phyloP scores from a whole-genome alignment of 2,888 invertebrate genomes.

The Bombylius major region DNA sequence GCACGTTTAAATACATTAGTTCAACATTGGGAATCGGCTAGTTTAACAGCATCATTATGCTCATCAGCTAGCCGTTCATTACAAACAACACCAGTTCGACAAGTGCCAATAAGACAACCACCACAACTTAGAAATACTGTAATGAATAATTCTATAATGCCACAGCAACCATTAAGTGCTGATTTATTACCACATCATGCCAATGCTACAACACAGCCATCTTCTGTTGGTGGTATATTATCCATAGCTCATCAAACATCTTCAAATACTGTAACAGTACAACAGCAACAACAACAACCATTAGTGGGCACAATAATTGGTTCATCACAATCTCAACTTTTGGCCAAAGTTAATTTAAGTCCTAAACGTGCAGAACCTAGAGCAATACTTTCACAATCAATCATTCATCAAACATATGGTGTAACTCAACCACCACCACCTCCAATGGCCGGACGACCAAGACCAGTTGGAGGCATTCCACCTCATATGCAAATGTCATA shows the following conservation, averaged over 20 bases:
- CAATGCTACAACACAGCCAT: slow-evolving; percentile 19
- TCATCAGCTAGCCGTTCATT: slow-evolving; percentile 42
- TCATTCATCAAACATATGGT: slow-evolving; percentile 34
- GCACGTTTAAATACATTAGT: slow-evolving; percentile 54
- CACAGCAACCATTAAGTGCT: slow-evolving; percentile 21
- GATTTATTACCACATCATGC: slow-evolving; percentile 33
- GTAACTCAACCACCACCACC: slow-evolving; percentile 21
- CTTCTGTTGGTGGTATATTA: slow-evolving; percentile 7
- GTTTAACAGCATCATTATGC: slow-evolving; percentile 41
- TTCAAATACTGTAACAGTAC: slow-evolving; percentile 10
- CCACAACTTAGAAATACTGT: slow-evolving; percentile 23
- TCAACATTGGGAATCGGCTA: slow-evolving; percentile 65
- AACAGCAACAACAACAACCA: slow-evolving; percentile 9
- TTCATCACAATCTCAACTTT: slow-evolving; percentile 11
- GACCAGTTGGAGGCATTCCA: slow-evolving; percentile 18
- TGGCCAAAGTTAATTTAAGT: slow-evolving; percentile 12
- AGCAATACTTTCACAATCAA: slow-evolving; percentile 24
- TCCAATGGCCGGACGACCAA: slow-evolving; percentile 21
- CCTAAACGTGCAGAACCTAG: slow-evolving; percentile 13
- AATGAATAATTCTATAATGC: slow-evolving; percentile 16
- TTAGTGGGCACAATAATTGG: slow-evolving; percentile 7
- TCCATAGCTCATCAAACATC: not conserved
- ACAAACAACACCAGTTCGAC: slow-evolving; percentile 41
- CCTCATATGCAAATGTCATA: slow-evolving; percentile 31
- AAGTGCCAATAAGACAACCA: slow-evolving; percentile 29